Percentiles rank a stretch among this genome's conserved stretches.
These are phyloP conservation scores for Griposia aprilina DNA, from an alignment of 2,888 invertebrate genomes.

Conservation along the genomic window DNA sequence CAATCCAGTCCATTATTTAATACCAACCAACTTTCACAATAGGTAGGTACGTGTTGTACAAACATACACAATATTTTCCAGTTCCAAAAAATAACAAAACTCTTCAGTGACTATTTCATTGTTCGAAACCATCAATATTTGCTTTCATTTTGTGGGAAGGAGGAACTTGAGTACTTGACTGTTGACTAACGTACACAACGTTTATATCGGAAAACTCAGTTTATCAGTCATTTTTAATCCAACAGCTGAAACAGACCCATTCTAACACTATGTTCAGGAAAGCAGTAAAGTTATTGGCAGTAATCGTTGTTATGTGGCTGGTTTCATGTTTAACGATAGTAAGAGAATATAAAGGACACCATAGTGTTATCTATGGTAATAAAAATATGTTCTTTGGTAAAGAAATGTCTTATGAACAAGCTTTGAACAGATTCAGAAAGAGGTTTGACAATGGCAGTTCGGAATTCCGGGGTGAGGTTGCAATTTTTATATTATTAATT, in stretches of 20 bases:
- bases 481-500: background rate
- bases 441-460: conserved; percentile 57
- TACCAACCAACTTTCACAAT: background rate
- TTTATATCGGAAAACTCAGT: background rate
- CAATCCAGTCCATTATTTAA: background rate
- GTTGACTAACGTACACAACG: conserved; percentile 62
- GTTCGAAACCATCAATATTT: conserved; percentile 72
- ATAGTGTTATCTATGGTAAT: conserved; percentile 18
- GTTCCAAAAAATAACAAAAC: conserved; percentile 39
- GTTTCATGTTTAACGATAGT: conserved; percentile 73
- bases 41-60: background rate
- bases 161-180: conserved; percentile 65
- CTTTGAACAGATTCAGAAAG: conserved; percentile 65
- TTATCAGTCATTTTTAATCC: conserved; percentile 25
- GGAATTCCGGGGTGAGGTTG: conserved; percentile 67
- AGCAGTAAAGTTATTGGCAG: conserved; percentile 61
- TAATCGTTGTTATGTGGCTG: conserved; percentile 73
- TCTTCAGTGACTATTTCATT: conserved; percentile 67
- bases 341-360: conserved; percentile 64
- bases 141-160: conserved; percentile 69
- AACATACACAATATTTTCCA: background rate
- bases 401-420: conserved; percentile 62
- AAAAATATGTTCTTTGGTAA: conserved; percentile 20
- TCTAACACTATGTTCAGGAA: conserved; percentile 56
- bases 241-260: conserved; percentile 16